Evolutionary conservation across 1,140 invertebrate genomes (phyloP).

Genomic region (Rhagoletis zephyria): DNA sequence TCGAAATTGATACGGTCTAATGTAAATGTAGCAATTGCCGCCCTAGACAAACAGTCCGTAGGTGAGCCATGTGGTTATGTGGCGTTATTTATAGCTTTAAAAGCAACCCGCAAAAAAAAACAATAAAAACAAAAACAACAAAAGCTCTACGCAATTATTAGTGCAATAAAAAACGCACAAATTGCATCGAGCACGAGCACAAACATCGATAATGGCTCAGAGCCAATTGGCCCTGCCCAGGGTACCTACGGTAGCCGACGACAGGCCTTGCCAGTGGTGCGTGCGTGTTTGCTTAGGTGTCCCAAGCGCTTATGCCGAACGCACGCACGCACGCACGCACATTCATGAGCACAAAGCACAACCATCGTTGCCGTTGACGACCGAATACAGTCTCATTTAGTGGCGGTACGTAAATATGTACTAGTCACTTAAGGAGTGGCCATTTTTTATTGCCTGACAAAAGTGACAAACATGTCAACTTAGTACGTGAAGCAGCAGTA

Average conservation of each 20-base stretch:
- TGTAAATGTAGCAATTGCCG: neutral
- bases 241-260: neutral
- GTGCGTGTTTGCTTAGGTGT: neutral
- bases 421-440: slow-evolving; percentile 44
- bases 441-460: slow-evolving; percentile 49
- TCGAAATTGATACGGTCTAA: neutral
- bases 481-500: neutral
- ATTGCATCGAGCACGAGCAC: neutral
- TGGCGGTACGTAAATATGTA: neutral
- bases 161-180: slow-evolving; percentile 46
- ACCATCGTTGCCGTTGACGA: neutral
- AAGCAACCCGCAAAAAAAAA: neutral
- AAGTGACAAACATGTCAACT: slow-evolving; percentile 47
- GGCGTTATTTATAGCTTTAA: slow-evolving; percentile 45
- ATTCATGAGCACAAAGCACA: neutral
- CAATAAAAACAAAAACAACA: neutral
- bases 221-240: neutral
- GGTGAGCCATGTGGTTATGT: slow-evolving; percentile 6
- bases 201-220: neutral
- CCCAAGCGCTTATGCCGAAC: neutral
- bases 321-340: neutral
- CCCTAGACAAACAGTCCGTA: neutral
- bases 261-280: neutral
- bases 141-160: slow-evolving; percentile 15
- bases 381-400: neutral